A percentile compares a stretch with the other conserved stretches of the same genome.
These are phyloP conservation scores for Pectinophora gossypiella DNA, from an alignment of 1,140 invertebrate genomes.

Conservation along the genomic window DNA sequence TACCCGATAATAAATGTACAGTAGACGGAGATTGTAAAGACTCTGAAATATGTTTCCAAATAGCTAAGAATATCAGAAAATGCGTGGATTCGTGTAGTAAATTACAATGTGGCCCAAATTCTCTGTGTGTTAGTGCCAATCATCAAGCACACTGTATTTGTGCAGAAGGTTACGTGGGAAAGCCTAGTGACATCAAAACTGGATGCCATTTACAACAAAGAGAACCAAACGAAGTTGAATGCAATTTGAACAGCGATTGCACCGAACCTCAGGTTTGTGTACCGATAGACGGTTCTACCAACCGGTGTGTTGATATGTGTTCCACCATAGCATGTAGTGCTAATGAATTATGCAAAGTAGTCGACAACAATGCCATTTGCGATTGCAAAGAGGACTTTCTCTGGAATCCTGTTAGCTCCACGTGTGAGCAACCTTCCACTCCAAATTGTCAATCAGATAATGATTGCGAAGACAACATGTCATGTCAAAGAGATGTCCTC, in stretches of 20 bases:
- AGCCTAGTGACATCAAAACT: slow-evolving; percentile 84
- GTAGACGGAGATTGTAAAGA: slow-evolving; percentile 88
- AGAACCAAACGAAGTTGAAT: slow-evolving; percentile 76
- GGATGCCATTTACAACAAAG: slow-evolving; percentile 84
- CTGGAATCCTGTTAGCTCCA: slow-evolving; percentile 88
- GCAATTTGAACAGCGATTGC: slow-evolving; percentile 84
- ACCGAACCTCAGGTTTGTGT: slow-evolving; percentile 78
- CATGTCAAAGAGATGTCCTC: slow-evolving; percentile 87
- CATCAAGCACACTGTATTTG: slow-evolving; percentile 91
- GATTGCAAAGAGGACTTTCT: slow-evolving; percentile 84
- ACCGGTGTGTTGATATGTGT: slow-evolving; percentile 86
- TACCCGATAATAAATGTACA: slow-evolving; percentile 81
- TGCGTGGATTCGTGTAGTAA: slow-evolving; percentile 92
- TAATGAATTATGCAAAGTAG: slow-evolving; percentile 87
- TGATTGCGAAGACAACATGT: slow-evolving; percentile 82
- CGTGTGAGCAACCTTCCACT: slow-evolving; percentile 89
- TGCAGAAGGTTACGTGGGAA: slow-evolving; percentile 85
- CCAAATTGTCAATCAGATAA: slow-evolving; percentile 85
- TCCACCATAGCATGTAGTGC: slow-evolving; percentile 85
- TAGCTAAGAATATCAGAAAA: slow-evolving; percentile 84
- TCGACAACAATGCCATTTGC: slow-evolving; percentile 82
- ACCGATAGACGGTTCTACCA: slow-evolving; percentile 75
- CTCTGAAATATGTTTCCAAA: slow-evolving; percentile 90
- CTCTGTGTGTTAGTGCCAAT: slow-evolving; percentile 87
- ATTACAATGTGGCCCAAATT: slow-evolving; percentile 92